phyloP scores from a whole-genome alignment of 37 sponge, comb jelly and placozoan genomes.

The Crambe crambe region DNA sequence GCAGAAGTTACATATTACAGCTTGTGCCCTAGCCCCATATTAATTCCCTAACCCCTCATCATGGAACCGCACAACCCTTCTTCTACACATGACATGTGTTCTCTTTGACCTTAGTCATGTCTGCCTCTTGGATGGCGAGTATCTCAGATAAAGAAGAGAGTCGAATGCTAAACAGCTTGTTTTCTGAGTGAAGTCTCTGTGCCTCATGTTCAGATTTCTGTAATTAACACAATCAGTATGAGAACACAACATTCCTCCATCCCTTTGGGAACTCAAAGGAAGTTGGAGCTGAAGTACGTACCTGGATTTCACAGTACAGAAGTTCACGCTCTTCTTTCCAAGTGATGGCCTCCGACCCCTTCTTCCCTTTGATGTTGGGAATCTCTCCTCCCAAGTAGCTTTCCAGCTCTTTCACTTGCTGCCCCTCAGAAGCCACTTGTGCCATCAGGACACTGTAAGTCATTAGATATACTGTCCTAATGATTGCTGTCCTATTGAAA shows the following conservation, averaged over 20 bases:
- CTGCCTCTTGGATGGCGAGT: constrained; percentile 49
- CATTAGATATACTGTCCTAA: not conserved
- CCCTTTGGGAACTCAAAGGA: no score
- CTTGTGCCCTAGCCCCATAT: no score
- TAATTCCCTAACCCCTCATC: no score
- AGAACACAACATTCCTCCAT: not conserved
- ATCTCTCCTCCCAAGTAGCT: constrained; percentile 57
- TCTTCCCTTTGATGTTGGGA: constrained; percentile 4
- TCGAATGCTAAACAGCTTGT: constrained; percentile 32
- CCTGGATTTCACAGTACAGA: constrained; percentile 4
- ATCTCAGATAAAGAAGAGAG: constrained; percentile 46
- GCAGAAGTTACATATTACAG: no score
- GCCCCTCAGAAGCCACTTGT: not conserved
- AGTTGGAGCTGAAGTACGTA: not conserved
- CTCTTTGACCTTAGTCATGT: constrained; percentile 19
- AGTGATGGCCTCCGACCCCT: constrained; percentile 1
- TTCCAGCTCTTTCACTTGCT: constrained; percentile 31
- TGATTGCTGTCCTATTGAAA: not conserved
- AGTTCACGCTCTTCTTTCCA: constrained; percentile 52
- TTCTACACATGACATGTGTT: not conserved
- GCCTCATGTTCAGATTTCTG: constrained; percentile 27
- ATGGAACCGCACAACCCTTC: not conserved
- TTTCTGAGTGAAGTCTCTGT: constrained; percentile 11
- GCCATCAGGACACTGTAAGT: constrained; percentile 1
- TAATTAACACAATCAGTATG: not conserved